Conservation (phyloP, 2,113 vertebrate species). For the Ranitomeya imitator region DNA sequence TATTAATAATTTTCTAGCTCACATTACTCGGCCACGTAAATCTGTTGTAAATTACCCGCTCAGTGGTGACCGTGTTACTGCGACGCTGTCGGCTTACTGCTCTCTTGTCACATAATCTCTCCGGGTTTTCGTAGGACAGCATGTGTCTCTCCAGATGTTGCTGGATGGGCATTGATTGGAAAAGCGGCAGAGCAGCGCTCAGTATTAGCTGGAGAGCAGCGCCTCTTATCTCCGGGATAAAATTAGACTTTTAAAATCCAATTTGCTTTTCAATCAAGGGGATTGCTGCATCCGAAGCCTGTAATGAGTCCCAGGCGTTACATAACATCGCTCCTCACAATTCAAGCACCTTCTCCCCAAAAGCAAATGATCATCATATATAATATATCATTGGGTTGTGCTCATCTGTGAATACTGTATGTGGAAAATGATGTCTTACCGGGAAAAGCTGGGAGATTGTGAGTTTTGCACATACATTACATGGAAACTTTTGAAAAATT, state of each 20-base stretch:
- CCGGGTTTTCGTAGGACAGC: neutral
- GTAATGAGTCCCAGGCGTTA: neutral
- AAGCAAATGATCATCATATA: neutral
- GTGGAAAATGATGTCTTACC: neutral
- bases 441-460: neutral
- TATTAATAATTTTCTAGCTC: constrained; percentile 23
- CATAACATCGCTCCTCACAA: neutral
- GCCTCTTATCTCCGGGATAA: neutral
- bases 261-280: constrained; percentile 21
- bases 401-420: neutral
- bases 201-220: constrained; percentile 1
- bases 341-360: neutral
- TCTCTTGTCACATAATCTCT: neutral
- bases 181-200: neutral
- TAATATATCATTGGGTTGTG: neutral
- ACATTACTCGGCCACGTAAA: neutral
- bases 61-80: neutral
- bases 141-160: constrained; percentile 12
- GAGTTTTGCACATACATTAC: no score
- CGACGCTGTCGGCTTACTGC: neutral
- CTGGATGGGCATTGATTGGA: neutral
- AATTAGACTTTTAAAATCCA: constrained; percentile 16
- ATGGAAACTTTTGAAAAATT: no score
- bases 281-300: neutral
- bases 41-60: constrained; percentile 8